These are phyloP conservation scores for Suricata suricatta DNA, from an alignment of 2,113 vertebrate species.

Conservation along the genomic window DNA sequence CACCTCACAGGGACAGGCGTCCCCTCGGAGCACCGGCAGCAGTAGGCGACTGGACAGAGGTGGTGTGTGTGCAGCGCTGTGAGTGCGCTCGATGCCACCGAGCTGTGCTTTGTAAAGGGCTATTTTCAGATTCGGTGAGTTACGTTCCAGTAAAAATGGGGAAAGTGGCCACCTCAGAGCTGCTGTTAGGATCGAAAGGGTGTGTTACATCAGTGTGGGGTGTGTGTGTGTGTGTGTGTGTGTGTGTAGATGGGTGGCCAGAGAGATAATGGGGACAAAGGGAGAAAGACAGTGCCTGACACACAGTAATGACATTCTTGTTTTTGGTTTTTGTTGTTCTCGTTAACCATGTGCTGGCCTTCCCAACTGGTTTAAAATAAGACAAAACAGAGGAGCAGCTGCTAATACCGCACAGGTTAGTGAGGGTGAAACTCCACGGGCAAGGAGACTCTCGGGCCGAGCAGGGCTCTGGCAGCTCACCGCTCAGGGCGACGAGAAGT, in stretches of 20 bases:
- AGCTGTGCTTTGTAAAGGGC: background rate
- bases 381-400: background rate
- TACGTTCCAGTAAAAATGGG: background rate
- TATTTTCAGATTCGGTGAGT: background rate
- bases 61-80: too few relatives aligned
- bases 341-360: background rate
- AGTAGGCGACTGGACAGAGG: background rate
- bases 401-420: background rate
- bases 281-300: background rate
- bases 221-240: background rate
- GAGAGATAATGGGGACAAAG: background rate
- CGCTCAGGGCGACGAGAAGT: background rate
- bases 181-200: background rate
- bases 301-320: background rate
- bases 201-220: rapidly evolving
- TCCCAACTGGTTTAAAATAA: background rate
- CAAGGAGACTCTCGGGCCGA: background rate
- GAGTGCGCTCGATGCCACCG: background rate
- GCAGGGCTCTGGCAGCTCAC: background rate
- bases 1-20: background rate
- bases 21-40: background rate
- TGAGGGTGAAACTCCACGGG: background rate
- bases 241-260: background rate
- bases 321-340: background rate
- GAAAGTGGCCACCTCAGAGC: background rate